phyloP scores from a whole-genome alignment of 2,113 vertebrate species.

The Camarhynchus parvulus region DNA sequence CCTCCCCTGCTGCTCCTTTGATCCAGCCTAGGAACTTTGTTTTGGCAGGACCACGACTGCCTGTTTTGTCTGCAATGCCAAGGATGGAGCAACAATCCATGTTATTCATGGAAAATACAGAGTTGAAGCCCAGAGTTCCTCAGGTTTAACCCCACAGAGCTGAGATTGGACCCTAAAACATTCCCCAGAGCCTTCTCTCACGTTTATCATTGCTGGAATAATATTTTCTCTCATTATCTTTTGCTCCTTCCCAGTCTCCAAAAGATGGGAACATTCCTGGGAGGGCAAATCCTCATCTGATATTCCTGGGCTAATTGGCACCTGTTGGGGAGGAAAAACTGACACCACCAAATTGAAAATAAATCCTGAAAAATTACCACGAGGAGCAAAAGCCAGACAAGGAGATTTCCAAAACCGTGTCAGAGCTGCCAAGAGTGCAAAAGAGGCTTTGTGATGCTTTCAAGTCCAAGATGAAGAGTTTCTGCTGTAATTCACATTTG shows the following conservation, averaged over 20 bases:
- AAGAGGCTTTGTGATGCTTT: neutral
- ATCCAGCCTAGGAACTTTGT: neutral
- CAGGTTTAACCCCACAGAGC: neutral
- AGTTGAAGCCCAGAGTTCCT: neutral
- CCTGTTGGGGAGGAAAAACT: fast-evolving
- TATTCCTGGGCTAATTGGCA: neutral
- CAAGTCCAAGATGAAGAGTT: neutral
- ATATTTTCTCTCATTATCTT: neutral
- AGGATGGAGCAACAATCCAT: neutral
- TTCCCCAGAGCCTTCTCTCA: neutral
- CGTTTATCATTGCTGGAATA: neutral
- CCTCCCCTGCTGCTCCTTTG: neutral
- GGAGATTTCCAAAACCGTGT: neutral
- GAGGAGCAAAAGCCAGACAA: neutral
- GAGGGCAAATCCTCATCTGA: neutral
- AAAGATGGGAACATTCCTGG: fast-evolving
- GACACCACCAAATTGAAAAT: neutral
- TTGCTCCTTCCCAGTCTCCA: neutral
- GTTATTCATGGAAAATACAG: neutral
- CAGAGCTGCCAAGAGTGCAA: neutral
- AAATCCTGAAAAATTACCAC: neutral
- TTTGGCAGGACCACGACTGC: neutral
- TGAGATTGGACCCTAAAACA: neutral
- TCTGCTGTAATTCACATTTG: neutral
- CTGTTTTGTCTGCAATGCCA: neutral